Conservation (phyloP, 1,140 invertebrate genomes). For the Arctopsyche grandis region DNA sequence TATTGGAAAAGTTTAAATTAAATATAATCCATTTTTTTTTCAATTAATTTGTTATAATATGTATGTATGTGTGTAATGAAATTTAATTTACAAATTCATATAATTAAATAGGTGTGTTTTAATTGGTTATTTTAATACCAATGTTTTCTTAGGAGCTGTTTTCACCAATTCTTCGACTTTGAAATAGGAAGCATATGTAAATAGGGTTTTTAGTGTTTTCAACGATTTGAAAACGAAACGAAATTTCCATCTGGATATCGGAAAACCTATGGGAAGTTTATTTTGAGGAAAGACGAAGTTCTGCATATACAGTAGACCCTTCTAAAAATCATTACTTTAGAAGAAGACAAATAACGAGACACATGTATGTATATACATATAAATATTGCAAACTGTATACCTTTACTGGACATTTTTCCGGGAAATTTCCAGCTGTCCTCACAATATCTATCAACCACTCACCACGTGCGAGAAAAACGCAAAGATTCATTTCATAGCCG, state of each 20-base stretch:
- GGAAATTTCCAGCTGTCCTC: background rate
- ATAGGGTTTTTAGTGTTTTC: background rate
- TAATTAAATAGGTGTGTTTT: too few relatives aligned
- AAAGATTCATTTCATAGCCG: background rate
- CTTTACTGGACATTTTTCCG: background rate
- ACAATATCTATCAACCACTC: background rate
- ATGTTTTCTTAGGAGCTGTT: too few relatives aligned
- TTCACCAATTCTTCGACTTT: background rate
- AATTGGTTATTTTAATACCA: too few relatives aligned
- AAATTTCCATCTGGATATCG: conserved; percentile 18
- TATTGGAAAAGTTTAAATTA: too few relatives aligned
- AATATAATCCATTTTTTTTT: too few relatives aligned
- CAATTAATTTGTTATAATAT: too few relatives aligned
- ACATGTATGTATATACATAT: background rate
- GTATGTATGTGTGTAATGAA: too few relatives aligned
- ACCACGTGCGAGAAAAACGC: conserved; percentile 3
- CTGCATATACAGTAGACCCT: background rate
- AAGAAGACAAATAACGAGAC: background rate
- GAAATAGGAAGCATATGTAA: background rate
- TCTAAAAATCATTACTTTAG: too few relatives aligned
- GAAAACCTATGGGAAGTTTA: background rate
- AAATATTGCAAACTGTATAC: background rate
- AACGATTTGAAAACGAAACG: background rate
- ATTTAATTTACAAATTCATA: too few relatives aligned
- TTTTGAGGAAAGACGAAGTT: background rate